Percentiles rank a stretch among this genome's conserved stretches.
phyloP scores from a whole-genome alignment of 2,797 vertebrate genomes.

The Pristis pectinata region DNA sequence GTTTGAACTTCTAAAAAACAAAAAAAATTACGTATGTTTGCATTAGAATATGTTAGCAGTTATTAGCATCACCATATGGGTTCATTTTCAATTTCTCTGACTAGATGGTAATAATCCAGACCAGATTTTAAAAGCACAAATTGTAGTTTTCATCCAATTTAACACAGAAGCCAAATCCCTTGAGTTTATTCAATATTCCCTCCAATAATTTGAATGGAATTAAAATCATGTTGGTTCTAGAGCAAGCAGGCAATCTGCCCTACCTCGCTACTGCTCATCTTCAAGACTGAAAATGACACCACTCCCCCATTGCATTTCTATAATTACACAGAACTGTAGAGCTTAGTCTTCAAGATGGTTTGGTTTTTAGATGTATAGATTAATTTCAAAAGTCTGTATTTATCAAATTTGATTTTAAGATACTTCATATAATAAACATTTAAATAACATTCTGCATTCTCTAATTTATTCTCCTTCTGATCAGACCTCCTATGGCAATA shows the following conservation, averaged over 20 bases:
- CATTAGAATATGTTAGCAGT: background rate
- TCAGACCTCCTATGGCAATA: background rate
- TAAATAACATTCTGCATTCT: background rate
- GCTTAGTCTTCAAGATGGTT: background rate
- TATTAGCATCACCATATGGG: background rate
- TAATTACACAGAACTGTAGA: background rate
- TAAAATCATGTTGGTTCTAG: background rate
- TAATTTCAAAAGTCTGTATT: background rate
- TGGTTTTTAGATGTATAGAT: background rate
- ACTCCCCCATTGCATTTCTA: background rate
- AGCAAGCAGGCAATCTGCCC: background rate
- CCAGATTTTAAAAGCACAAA: background rate
- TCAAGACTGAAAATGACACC: background rate
- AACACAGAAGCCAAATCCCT: background rate
- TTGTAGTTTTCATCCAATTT: background rate
- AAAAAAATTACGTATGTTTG: background rate
- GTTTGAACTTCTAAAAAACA: background rate
- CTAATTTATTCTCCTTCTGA: background rate
- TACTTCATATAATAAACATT: background rate
- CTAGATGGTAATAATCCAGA: background rate
- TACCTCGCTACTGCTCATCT: background rate
- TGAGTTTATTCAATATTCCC: background rate
- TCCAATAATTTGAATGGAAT: background rate
- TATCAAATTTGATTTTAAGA: background rate
- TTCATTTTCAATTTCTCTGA: background rate